These are phyloP conservation scores for Drosophila nikananu DNA, from an alignment of 1,140 invertebrate genomes.

Conservation along the genomic window DNA sequence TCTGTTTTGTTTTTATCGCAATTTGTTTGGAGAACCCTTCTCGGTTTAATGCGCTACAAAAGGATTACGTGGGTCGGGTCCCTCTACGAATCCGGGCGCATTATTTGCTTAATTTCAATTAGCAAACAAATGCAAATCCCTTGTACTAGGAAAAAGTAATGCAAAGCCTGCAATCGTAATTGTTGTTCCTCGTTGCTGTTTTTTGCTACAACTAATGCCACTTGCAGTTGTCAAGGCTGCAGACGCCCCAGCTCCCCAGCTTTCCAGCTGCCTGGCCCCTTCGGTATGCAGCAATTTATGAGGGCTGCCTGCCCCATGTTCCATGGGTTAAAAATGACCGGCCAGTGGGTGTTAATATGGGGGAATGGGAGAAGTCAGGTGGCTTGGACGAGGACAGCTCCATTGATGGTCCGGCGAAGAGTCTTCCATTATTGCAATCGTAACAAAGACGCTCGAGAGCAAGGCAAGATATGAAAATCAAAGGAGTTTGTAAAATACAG, in stretches of 20 bases:
- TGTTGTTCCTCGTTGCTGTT: constrained; percentile 41
- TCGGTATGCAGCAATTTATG: constrained; percentile 51
- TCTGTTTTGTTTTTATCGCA: constrained; percentile 27
- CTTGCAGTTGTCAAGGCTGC: constrained; percentile 82
- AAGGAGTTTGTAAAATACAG: neutral
- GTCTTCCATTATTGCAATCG: constrained; percentile 35
- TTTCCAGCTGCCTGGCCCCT: neutral
- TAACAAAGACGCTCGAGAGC: neutral
- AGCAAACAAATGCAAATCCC: constrained; percentile 82
- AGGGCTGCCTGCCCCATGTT: constrained; percentile 17
- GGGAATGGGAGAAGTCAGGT: neutral
- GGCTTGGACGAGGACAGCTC: constrained; percentile 8
- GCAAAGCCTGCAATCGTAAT: constrained; percentile 49
- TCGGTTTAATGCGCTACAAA: constrained; percentile 81
- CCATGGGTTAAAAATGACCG: constrained; percentile 4
- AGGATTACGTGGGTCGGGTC: constrained; percentile 82
- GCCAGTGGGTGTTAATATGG: neutral
- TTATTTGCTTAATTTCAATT: constrained; percentile 84
- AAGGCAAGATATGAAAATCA: neutral
- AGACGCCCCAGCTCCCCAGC: constrained; percentile 39
- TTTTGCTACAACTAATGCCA: constrained; percentile 73
- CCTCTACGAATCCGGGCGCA: constrained; percentile 25
- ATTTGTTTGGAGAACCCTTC: constrained; percentile 18
- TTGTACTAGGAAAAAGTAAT: constrained; percentile 73
- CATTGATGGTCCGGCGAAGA: constrained; percentile 35